Evolutionary conservation across 2,113 vertebrate species (phyloP).

Genomic region (Myrmecophaga tridactyla): DNA sequence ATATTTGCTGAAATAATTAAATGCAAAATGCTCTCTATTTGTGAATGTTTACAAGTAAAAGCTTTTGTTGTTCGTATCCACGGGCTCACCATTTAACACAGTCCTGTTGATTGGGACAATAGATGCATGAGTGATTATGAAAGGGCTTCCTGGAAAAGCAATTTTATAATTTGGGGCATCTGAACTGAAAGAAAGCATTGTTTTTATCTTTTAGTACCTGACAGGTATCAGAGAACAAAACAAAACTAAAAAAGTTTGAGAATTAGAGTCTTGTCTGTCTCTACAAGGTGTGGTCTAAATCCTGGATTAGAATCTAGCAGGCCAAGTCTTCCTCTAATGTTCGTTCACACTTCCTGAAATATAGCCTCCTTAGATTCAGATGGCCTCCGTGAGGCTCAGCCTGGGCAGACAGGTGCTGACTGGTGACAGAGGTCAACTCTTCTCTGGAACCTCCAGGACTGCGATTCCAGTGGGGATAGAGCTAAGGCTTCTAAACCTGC

Average conservation of each 20-base stretch:
- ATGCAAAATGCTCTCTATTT: not conserved
- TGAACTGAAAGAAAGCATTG: not conserved
- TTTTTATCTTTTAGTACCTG: not conserved
- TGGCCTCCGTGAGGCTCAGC: not conserved
- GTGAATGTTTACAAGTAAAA: not conserved
- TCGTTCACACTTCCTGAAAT: not conserved
- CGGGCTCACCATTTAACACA: not conserved
- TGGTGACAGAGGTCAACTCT: not conserved
- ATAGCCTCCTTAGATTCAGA: rapidly evolving
- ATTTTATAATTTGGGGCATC: not conserved
- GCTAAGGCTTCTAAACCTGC: not conserved
- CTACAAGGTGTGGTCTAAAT: not conserved
- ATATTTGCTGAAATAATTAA: conserved; percentile 6
- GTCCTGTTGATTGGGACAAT: not conserved
- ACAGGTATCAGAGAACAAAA: not conserved
- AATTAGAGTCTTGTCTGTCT: not conserved
- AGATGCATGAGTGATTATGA: not conserved
- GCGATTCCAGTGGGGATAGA: not conserved
- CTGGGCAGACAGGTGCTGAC: not conserved
- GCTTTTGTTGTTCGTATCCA: not conserved
- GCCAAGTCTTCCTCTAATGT: not conserved
- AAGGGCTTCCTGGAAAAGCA: not conserved
- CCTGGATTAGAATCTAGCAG: not conserved
- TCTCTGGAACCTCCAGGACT: not conserved
- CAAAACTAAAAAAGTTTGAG: not conserved